Base-by-base conservation (phyloP, 1,140 invertebrate genomes). In the Alviniconcha marisindica region DNA sequence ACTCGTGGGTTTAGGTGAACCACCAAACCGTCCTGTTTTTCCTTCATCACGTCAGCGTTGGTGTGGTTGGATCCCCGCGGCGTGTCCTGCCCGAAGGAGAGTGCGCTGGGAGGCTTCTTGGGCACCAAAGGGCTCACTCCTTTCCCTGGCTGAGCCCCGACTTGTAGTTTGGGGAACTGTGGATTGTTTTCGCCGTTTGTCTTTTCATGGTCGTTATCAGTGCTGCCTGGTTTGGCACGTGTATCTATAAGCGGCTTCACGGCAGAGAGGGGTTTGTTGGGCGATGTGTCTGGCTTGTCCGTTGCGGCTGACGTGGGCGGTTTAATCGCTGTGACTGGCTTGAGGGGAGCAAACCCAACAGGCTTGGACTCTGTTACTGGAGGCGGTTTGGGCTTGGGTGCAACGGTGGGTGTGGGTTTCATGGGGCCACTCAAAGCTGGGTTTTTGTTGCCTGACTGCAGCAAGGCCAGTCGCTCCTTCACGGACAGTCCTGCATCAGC, bases 401-500 rank as follows among this genome's bases (percentile, higher is more conserved):
- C 24, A 4, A 40, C 69, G 15, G 10, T 40, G 1, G 42, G 40
- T 28, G 44, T 42, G 24, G 73, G 24, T 54, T 76, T 76, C 42
- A 4, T 24, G 24, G 21, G n/a, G 10, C 73, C 42, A 21, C 42
- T 42, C 38, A 40, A 21, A 3, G n/a, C 14, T 10, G 40, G 40
- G 73, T 51, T 76, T 21, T 5, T 31, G 44, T 54, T 76, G 73
- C 21, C 33, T n/a, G 31, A 33, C 24, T 76, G 42, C 28, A 76
- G 73, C 73, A 76, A n/a, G 24, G 73, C 73, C 73, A 76, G 44
- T 28, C 73, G 73, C 40, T 76, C 73, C 24, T 76, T 76, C 38
- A 76, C 73, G 14, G 73, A 31, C 44, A 76, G 21, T n/a, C 73
- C 73, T 12, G 40, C 42, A 40, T 14, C 28, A 2, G 40, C 24